phyloP scores from a whole-genome alignment of 2,113 vertebrate species.

The Chloropsis hardwickii region DNA sequence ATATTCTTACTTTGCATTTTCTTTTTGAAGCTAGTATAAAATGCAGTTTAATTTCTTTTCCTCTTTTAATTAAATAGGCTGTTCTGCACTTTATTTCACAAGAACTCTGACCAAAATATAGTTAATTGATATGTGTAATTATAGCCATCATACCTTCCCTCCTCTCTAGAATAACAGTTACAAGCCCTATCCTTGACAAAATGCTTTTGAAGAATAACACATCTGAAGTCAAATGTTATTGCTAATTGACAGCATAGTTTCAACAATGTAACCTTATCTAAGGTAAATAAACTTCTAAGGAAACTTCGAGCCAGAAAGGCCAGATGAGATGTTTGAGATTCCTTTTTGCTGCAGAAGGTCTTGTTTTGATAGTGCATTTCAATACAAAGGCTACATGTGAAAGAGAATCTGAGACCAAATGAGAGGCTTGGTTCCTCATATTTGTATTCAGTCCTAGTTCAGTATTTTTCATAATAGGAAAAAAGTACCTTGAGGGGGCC shows the following conservation, averaged over 20 bases:
- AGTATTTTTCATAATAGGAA: not conserved
- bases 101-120: not conserved
- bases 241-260: constrained; percentile 15
- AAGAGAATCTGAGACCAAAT: not conserved
- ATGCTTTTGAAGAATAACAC: constrained; percentile 1
- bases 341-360: not conserved
- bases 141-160: not conserved
- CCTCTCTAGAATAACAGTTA: not conserved
- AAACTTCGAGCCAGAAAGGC: not conserved
- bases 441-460: not conserved
- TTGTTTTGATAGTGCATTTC: constrained; percentile 13
- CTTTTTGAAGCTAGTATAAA: not conserved
- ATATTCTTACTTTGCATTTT: not conserved
- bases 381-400: not conserved
- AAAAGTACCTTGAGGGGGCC: not conserved
- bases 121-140: not conserved
- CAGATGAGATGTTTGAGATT: constrained; percentile 22
- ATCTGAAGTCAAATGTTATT: constrained; percentile 27
- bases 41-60: not conserved
- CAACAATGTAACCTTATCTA: not conserved
- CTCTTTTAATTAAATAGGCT: not conserved
- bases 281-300: constrained; percentile 6
- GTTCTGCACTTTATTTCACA: not conserved
- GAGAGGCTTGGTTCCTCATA: not conserved
- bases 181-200: not conserved